Evolutionary conservation across 1,140 invertebrate genomes (phyloP).

Genomic region (Saxidomus purpurata): DNA sequence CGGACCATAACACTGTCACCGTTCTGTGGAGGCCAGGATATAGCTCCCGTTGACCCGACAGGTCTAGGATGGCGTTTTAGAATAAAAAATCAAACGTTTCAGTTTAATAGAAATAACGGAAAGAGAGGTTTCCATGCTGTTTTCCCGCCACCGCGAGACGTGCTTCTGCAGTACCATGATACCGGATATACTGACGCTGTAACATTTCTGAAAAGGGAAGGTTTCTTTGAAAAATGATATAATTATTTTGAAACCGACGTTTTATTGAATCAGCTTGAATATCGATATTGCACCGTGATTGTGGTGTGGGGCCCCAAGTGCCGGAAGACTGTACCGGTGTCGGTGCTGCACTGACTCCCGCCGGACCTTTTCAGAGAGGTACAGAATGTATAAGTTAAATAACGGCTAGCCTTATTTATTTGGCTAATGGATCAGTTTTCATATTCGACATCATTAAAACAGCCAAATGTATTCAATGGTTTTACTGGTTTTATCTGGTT

Average conservation of each 20-base stretch:
- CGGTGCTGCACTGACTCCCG: too few species aligned
- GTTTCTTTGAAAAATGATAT: constrained; percentile 74
- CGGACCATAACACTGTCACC: constrained; percentile 85
- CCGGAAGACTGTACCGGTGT: too few species aligned
- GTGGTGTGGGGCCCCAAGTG: too few species aligned
- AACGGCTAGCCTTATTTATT: too few species aligned
- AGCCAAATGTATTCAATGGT: too few species aligned
- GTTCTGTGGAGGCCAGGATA: constrained; percentile 83
- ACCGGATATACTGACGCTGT: constrained; percentile 84
- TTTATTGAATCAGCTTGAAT: too few species aligned
- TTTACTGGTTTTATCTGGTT: too few species aligned
- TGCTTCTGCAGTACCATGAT: constrained; percentile 84
- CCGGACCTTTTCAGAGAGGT: too few species aligned
- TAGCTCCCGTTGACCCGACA: constrained; percentile 79
- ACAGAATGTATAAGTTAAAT: too few species aligned
- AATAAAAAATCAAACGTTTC: constrained; percentile 77
- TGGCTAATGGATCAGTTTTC: too few species aligned
- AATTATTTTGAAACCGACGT: neutral
- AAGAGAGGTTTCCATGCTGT: constrained; percentile 84
- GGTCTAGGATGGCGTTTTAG: constrained; percentile 70
- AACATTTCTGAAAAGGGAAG: constrained; percentile 83
- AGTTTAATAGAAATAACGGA: constrained; percentile 85
- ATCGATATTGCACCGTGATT: too few species aligned
- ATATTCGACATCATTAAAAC: too few species aligned
- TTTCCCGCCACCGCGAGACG: constrained; percentile 83